Base-by-base conservation (phyloP, 2,113 vertebrate genomes). In the Ivindomyrus marchei region DNA sequence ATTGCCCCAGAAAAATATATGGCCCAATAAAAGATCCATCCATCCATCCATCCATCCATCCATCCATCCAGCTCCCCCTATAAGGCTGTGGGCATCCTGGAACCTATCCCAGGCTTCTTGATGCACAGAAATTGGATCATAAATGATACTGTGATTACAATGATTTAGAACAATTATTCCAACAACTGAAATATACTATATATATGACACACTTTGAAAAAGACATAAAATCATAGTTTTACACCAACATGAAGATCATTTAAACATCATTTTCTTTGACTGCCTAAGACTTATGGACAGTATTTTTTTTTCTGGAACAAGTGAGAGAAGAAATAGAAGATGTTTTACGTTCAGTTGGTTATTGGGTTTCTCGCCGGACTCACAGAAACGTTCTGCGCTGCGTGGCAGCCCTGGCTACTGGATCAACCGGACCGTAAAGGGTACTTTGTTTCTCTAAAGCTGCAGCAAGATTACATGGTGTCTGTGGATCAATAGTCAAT, bases 401-500 rank as follows among this genome's bases (percentile, higher is more conserved):
- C 5, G 2, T 80, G 74, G 74, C 36, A 39, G 74, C 74, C 31
- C 31, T 39, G 31, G 74, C 31, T 7, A 19, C 74, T 80, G 36
- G 74, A 80, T 17, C 31, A 80, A 80, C 74, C 17, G 74, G 74
- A 80, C 74, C 74, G 17, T 80, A 80, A 80, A 80, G 74, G 36
- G 36, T 39, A 80, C 74, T 80, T 80, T 80, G 74, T 80, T 80
- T 80, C 74, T 80, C 36, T 42, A 42, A 80, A 80, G 36, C 31
- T 80, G 31, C n/a, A 70, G 62, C 62, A 70, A 70, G 62, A 70
- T 70, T 70, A 80, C 74, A 80, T 80, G 74, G 74, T 80, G 74
- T 80, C 74, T 80, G 36, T 39, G 74, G 74, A 80, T 80, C 74
- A 80, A 80, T 80, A 80, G 74, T 80, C 74, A 80, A 80, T 80